Evolutionary conservation across 2,113 vertebrate genomes (phyloP).

Genomic region (Microtus ochrogaster): DNA sequence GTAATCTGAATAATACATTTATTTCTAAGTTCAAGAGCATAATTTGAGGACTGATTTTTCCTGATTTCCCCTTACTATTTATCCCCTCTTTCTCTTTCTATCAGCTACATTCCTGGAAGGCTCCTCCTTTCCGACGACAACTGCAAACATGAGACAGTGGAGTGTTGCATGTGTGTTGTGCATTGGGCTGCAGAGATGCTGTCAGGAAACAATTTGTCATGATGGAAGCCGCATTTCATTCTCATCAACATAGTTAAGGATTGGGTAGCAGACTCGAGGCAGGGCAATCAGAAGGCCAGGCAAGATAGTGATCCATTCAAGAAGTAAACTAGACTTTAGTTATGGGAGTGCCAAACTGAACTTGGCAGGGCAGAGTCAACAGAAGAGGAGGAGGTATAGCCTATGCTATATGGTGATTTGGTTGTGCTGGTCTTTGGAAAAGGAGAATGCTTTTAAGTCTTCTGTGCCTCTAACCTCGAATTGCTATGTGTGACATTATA

Average conservation of each 20-base stretch:
- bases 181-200: neutral
- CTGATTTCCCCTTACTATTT: neutral
- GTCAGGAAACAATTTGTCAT: neutral
- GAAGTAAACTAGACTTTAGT: neutral
- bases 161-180: neutral
- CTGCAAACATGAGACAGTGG: neutral
- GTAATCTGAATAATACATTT: neutral
- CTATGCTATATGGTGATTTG: neutral
- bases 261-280: neutral
- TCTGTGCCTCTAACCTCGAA: neutral
- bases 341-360: too few species aligned
- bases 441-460: neutral
- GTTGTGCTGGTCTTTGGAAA: neutral
- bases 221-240: neutral
- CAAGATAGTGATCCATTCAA: neutral
- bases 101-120: neutral
- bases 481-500: neutral
- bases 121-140: neutral
- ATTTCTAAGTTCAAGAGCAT: neutral
- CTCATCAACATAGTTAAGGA: neutral
- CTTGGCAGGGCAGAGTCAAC: neutral
- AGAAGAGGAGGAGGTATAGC: fast-evolving
- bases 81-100: neutral
- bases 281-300: neutral
- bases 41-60: neutral